Evolutionary conservation across 2,113 vertebrate species (phyloP), one percentile per base, ranked within the genome.

Genomic region (Hirundichthys speculiger): DNA sequence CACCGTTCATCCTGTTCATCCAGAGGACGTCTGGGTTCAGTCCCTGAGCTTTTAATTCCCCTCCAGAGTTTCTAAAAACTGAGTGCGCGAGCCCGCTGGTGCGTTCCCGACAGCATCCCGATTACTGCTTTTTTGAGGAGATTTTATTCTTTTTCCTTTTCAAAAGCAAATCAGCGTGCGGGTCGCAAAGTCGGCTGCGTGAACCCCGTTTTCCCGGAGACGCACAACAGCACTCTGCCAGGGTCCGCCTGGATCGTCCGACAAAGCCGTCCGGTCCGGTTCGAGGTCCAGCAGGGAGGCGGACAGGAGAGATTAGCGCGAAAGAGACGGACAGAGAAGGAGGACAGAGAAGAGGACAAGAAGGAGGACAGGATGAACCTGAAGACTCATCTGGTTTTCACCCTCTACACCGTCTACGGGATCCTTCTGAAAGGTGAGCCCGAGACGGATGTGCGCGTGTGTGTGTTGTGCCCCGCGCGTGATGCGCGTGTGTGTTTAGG

Each of bases 381-480:
- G 73, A 89, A 90, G 64, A 88, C 63, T 64, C 64, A 87, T 81
- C 55, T 90, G 75, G 64, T 90, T 85, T 85, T 91, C 79, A 91
- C 88, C 60, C 85, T 91, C 78, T 91, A 85, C 83, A 84, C 87
- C 66, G 54, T 90, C 61, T 87, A 88, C 42, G 88, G 86, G 82
- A 87, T 90, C 70, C 87, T 91, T 70, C 76, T 89, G 13, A 90
- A 90, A 91, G 90, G 90, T 91, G 80, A 90, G 86, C 20, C 18
- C 43, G n/a, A 6, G 7, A 12, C 39, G 25, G 25, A 27, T 27
- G 25, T 27, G 25, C 25, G 25, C 6, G 25, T 6, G 25, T 27
- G 6, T 27, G 25, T 27, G 2, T 11, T 11, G 12, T 14, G 12
- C 16, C 5, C 15, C 43, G 68, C 55, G 43, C 30, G 56, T 24